Percentiles rank a stretch among this genome's conserved stretches.
Conservation (phyloP, 2,888 invertebrate species). For the Agriotes lineatus region DNA sequence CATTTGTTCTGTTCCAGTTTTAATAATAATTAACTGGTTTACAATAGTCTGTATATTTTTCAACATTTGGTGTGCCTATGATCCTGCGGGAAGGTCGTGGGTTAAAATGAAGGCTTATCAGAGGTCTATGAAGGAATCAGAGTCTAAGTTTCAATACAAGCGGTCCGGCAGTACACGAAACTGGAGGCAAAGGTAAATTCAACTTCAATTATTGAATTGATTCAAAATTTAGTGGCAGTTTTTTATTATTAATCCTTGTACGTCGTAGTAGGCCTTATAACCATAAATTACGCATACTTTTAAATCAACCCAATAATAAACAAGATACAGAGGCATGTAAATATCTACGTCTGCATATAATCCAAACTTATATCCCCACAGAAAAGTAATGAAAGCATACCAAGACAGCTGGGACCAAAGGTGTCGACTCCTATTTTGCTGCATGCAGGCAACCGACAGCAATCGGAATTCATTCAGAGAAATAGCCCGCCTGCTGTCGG, state of each 20-base stretch:
- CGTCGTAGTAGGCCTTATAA: no score
- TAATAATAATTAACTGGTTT: constrained; percentile 84
- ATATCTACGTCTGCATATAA: no score
- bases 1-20: constrained; percentile 67
- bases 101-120: constrained; percentile 92
- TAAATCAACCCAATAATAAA: no score
- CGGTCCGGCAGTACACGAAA: constrained; percentile 84
- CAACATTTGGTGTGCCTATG: constrained; percentile 89
- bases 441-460: constrained; percentile 82
- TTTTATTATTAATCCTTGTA: no score
- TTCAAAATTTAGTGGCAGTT: no score
- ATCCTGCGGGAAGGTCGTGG: constrained; percentile 90
- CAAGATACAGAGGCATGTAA: no score
- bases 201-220: no score
- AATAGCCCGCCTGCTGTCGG: constrained; percentile 84
- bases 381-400: constrained; percentile 88
- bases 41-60: constrained; percentile 79
- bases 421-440: constrained; percentile 85
- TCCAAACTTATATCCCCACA: constrained; percentile 63
- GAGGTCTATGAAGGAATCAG: constrained; percentile 82
- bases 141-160: constrained; percentile 81
- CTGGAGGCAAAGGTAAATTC: constrained; percentile 82
- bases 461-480: constrained; percentile 88
- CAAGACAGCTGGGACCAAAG: constrained; percentile 91
- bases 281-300: no score